phyloP scores from a whole-genome alignment of 2,888 invertebrate genomes.

The Ptilodon capucinus region DNA sequence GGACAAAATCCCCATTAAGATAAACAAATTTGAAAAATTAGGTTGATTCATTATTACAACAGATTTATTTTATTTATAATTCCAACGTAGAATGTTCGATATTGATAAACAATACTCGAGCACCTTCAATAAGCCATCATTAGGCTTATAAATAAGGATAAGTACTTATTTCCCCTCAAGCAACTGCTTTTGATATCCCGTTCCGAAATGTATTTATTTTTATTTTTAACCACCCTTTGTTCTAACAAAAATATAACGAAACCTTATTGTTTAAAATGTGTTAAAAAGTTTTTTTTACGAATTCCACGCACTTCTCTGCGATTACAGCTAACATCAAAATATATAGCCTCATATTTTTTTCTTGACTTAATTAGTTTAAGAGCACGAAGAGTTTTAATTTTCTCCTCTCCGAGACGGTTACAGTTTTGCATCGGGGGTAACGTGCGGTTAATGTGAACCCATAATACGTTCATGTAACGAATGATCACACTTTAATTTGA shows the following conservation, averaged over 20 bases:
- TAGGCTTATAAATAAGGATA: too few species aligned
- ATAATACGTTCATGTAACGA: neutral
- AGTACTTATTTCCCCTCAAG: too few species aligned
- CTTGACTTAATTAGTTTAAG: conserved; percentile 35
- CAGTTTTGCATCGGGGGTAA: conserved; percentile 19
- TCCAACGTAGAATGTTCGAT: too few species aligned
- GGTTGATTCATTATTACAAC: neutral
- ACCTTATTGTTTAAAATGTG: too few species aligned
- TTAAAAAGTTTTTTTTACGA: too few species aligned
- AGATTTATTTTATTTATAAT: too few species aligned
- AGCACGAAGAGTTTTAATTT: conserved; percentile 38
- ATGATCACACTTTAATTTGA: neutral
- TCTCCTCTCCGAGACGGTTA: conserved; percentile 19
- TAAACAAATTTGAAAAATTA: neutral
- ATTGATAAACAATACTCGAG: too few species aligned
- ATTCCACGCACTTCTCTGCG: conserved; percentile 3
- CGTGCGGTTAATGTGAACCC: conserved; percentile 4
- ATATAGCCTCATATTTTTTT: conserved; percentile 26
- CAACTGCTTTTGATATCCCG: too few species aligned
- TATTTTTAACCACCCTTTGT: too few species aligned
- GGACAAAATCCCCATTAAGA: neutral
- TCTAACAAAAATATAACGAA: too few species aligned
- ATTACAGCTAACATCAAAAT: conserved; percentile 10
- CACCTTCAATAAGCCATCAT: too few species aligned
- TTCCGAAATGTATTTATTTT: too few species aligned